phyloP scores from a whole-genome alignment of 2,113 vertebrate species.

The Genyomyrus donnyi region DNA sequence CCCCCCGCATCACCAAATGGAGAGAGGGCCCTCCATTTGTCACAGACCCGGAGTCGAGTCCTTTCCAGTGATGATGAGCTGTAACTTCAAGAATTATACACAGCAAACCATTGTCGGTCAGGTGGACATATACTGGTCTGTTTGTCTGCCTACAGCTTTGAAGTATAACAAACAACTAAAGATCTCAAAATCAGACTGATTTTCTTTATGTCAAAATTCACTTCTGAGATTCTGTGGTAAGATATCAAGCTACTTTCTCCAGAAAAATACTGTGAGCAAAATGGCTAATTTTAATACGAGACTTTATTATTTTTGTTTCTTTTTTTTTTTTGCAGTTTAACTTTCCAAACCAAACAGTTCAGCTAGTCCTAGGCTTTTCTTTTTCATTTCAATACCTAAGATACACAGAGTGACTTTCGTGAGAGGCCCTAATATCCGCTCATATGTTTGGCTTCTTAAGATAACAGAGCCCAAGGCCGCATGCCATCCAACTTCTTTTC shows the following conservation, averaged over 20 bases:
- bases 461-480: constrained; percentile 36
- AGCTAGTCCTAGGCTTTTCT: background rate
- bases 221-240: background rate
- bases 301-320: background rate
- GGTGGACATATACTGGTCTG: background rate
- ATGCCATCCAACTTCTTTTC: constrained; percentile 22
- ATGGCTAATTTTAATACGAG: background rate
- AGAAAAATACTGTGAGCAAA: background rate
- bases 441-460: constrained; percentile 43
- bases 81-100: background rate
- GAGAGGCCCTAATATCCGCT: constrained; percentile 56
- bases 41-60: constrained; percentile 8
- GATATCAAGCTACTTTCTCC: background rate
- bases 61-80: background rate
- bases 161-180: background rate
- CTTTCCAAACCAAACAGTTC: background rate
- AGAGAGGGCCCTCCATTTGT: constrained; percentile 28
- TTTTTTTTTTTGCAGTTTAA: background rate
- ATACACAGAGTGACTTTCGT: constrained; percentile 27
- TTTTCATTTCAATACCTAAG: constrained; percentile 21
- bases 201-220: background rate
- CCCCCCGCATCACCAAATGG: background rate
- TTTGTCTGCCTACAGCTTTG: background rate
- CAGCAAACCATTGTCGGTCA: background rate
- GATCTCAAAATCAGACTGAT: background rate